Evolutionary conservation across 2,888 invertebrate species (phyloP).

Genomic region (Esperia sulphurella): DNA sequence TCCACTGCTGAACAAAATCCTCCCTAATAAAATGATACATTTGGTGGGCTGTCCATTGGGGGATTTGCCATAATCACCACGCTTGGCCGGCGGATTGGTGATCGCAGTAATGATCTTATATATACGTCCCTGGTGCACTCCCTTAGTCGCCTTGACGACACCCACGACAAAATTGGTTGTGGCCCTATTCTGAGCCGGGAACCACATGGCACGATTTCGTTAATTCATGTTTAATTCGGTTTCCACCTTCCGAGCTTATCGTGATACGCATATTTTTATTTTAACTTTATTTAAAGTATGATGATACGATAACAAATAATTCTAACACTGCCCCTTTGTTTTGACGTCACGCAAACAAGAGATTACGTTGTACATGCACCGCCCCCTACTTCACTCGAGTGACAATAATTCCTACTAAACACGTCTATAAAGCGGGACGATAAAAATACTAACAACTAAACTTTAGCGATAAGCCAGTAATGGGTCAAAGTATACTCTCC

Average conservation of each 20-base stretch:
- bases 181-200: no score
- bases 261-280: not conserved
- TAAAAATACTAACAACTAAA: slow-evolving; percentile 45
- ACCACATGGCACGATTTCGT: no score
- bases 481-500: slow-evolving; percentile 31
- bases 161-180: no score
- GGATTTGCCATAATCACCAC: no score
- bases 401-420: slow-evolving; percentile 48
- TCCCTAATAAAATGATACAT: no score
- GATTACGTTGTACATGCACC: not conserved
- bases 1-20: no score
- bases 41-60: no score
- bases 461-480: slow-evolving; percentile 42
- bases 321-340: not conserved
- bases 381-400: slow-evolving; percentile 9
- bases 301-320: not conserved
- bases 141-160: no score
- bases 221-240: not conserved
- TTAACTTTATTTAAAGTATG: not conserved
- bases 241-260: no score
- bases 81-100: no score
- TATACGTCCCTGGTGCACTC: no score
- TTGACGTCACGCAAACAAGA: not conserved
- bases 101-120: no score
- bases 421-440: slow-evolving; percentile 38